Evolutionary conservation across 2,888 invertebrate genomes (phyloP).

Genomic region (Athrips mouffetella): DNA sequence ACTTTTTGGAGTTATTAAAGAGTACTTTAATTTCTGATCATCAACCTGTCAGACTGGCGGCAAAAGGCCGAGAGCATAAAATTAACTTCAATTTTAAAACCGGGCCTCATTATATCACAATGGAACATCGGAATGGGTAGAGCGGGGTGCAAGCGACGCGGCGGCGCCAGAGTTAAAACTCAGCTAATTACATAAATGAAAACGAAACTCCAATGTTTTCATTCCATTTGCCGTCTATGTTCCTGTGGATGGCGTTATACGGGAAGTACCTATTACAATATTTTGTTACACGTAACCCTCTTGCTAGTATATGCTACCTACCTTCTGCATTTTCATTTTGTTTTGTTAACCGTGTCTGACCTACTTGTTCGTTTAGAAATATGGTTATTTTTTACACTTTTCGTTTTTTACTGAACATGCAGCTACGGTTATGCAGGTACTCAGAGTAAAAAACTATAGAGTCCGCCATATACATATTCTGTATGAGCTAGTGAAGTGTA

Average conservation of each 20-base stretch:
- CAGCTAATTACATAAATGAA: slow-evolving; percentile 74
- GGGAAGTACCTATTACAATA: slow-evolving; percentile 43
- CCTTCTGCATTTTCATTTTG: slow-evolving; percentile 5
- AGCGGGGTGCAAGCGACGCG: slow-evolving; percentile 53
- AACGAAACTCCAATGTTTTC: slow-evolving; percentile 74
- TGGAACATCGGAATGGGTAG: slow-evolving; percentile 46
- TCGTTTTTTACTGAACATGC: neutral
- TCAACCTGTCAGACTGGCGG: neutral
- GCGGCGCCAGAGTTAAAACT: slow-evolving; percentile 67
- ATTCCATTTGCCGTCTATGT: slow-evolving; percentile 68
- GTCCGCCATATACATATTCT: no score
- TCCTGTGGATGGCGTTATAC: slow-evolving; percentile 53
- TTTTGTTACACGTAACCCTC: slow-evolving; percentile 38
- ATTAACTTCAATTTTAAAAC: slow-evolving; percentile 2
- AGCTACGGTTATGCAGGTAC: no score
- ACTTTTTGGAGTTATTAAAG: neutral
- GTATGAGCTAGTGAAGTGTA: no score
- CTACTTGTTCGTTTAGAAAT: slow-evolving; percentile 16
- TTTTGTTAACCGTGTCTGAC: slow-evolving; percentile 7
- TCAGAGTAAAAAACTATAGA: no score
- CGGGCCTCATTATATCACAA: slow-evolving; percentile 7
- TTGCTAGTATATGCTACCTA: slow-evolving; percentile 7
- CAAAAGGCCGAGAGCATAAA: neutral
- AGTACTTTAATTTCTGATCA: neutral
- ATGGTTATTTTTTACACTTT: slow-evolving; percentile 5